These are phyloP conservation scores for Galaxea fascicularis DNA, from an alignment of 92 coral and sea anemone species.

Conservation along the genomic window DNA sequence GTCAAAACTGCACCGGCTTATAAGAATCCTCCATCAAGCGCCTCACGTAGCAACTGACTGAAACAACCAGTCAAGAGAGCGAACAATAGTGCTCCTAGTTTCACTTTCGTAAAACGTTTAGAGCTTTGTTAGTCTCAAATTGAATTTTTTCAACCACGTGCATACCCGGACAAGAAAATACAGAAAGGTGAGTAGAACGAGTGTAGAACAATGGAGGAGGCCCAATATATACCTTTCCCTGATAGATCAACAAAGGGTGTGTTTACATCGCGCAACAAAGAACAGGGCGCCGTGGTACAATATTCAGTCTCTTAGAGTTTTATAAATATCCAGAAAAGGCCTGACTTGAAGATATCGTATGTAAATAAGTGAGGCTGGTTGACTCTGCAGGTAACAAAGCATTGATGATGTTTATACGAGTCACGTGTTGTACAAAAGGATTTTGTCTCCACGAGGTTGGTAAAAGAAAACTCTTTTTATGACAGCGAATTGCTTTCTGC, in stretches of 20 bases:
- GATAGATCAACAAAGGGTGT: background rate
- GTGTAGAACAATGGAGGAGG: background rate
- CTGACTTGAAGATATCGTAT: constrained; percentile 33
- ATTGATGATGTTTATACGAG: constrained; percentile 17
- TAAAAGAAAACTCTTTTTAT: background rate
- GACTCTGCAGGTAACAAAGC: constrained; percentile 22
- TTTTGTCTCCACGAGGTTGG: background rate
- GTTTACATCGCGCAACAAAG: constrained; percentile 30
- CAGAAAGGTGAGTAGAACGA: constrained; percentile 12
- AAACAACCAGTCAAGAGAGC: background rate
- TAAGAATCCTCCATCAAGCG: constrained; percentile 24
- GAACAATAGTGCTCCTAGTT: background rate
- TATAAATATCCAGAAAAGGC: constrained; percentile 41
- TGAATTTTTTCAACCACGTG: constrained; percentile 37
- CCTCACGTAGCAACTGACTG: background rate
- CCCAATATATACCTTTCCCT: background rate
- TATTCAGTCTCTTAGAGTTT: constrained; percentile 21
- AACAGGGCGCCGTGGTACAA: constrained; percentile 1
- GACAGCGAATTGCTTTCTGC: background rate
- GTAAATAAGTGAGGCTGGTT: constrained; percentile 37
- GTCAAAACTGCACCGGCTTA: constrained; percentile 30
- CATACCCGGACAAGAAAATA: background rate
- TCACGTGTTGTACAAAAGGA: background rate
- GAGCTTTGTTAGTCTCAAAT: background rate
- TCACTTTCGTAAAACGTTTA: background rate